phyloP scores from a whole-genome alignment of 2,888 invertebrate species.

The Sympetrum striolatum region DNA sequence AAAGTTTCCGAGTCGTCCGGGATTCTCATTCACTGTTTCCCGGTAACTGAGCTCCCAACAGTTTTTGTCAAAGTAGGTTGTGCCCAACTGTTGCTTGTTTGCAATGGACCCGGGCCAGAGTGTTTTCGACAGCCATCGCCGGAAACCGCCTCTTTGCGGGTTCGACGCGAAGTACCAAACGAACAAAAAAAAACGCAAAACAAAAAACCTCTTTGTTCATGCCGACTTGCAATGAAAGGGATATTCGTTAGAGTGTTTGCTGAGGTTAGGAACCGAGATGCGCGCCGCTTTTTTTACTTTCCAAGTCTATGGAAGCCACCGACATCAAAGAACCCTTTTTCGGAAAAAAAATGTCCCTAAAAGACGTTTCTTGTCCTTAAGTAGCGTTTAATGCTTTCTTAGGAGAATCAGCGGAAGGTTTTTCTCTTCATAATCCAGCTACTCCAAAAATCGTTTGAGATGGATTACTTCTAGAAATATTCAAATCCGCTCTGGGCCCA shows the following conservation, averaged over 20 bases:
- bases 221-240: conserved; percentile 25
- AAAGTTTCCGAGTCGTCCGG: not conserved
- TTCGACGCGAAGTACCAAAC: conserved; percentile 23
- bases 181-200: conserved; percentile 17
- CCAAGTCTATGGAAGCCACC: conserved; percentile 1
- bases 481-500: too few relatives aligned
- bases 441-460: too few relatives aligned
- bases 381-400: not conserved
- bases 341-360: not conserved
- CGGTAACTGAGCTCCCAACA: conserved; percentile 25
- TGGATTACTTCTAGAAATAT: too few relatives aligned
- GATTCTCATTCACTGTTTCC: conserved; percentile 12
- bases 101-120: conserved; percentile 37
- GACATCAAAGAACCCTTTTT: not conserved
- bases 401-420: not conserved
- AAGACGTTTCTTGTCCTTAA: not conserved
- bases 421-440: not conserved
- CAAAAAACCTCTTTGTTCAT: conserved; percentile 39
- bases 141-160: conserved; percentile 43
- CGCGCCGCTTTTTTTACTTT: conserved; percentile 9
- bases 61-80: conserved; percentile 40
- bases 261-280: conserved; percentile 20
- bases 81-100: conserved; percentile 43
- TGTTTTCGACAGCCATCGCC: conserved; percentile 11
- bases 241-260: conserved; percentile 34